Evolutionary conservation across 2,797 vertebrate genomes (phyloP).

Genomic region (Nyctibius grandis): DNA sequence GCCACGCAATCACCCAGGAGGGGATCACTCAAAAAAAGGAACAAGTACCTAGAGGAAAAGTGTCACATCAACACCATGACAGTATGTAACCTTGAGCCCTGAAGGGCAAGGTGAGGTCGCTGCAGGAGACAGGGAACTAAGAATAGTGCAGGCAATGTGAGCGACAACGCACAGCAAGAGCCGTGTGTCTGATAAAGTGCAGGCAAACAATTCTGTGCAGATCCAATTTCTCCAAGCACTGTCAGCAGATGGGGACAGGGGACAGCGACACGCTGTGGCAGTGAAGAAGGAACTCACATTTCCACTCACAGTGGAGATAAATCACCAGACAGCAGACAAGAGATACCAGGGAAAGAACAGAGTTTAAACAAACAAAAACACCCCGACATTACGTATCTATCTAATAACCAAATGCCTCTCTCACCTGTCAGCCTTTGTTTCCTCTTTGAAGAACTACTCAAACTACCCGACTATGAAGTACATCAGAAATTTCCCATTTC

Average conservation of each 20-base stretch:
- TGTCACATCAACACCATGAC: neutral
- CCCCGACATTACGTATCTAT: fast-evolving
- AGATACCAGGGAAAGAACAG: neutral
- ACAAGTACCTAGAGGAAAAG: neutral
- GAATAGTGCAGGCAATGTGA: neutral
- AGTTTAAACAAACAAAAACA: neutral
- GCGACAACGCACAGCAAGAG: neutral
- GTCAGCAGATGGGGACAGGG: neutral
- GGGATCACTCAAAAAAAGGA: too few species aligned
- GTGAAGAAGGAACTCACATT: too few species aligned
- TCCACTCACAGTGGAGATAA: neutral
- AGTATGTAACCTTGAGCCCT: neutral
- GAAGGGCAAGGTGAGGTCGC: neutral
- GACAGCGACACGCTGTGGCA: neutral
- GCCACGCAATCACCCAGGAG: neutral
- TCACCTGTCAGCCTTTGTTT: neutral
- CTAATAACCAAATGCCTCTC: too few species aligned
- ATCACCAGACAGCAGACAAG: neutral
- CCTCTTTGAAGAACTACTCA: neutral
- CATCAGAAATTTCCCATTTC: neutral
- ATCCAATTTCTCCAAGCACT: neutral
- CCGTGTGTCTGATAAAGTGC: neutral
- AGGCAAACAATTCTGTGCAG: neutral
- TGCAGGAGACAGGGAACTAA: neutral
- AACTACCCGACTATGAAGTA: neutral